These are phyloP conservation scores for Felis catus DNA, from an alignment of 2,113 vertebrate genomes.

Conservation along the genomic window DNA sequence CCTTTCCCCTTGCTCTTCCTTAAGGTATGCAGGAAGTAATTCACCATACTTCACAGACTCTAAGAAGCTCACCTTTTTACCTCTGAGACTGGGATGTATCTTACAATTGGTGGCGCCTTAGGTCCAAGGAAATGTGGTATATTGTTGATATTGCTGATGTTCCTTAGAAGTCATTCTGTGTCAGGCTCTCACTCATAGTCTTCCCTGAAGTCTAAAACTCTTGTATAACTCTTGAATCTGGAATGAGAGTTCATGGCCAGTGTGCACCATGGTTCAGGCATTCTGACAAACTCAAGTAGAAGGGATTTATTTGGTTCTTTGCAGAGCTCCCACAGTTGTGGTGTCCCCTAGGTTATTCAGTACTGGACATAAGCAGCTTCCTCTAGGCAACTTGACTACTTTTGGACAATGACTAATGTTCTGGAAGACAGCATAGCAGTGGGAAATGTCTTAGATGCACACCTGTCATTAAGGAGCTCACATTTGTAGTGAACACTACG, in stretches of 20 bases:
- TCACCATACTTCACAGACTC: not conserved
- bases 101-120: not conserved
- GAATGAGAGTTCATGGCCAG: not conserved
- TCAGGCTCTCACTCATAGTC: not conserved
- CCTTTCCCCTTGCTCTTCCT: not conserved
- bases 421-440: not conserved
- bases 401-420: not conserved
- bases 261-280: not conserved
- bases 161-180: not conserved
- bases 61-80: not conserved
- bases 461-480: not conserved
- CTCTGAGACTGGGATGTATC: not conserved
- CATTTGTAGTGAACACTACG: not conserved
- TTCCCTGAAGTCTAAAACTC: not conserved
- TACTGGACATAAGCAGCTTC: not conserved
- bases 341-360: not conserved
- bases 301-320: not conserved
- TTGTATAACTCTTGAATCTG: not conserved
- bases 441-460: not conserved
- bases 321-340: not conserved
- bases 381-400: not conserved
- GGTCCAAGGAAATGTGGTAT: not conserved
- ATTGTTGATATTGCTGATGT: not conserved
- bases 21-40: not conserved
- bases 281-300: not conserved